Base-by-base conservation (phyloP, 2,888 invertebrate genomes). In the Lymantria monacha region DNA sequence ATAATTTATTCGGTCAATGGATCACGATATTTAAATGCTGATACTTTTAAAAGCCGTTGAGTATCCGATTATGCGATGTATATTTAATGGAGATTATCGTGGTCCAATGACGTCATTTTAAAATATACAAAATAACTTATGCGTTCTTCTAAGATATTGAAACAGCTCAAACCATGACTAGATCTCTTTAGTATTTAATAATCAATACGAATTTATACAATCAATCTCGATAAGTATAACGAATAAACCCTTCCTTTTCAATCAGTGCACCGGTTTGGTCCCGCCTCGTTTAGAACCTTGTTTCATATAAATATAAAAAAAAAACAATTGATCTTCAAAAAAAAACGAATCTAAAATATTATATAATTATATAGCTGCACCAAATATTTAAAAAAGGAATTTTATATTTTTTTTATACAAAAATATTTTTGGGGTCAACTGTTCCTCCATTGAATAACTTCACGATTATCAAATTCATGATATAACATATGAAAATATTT, bases 221-320 rank as follows among this genome's bases (percentile, higher is more conserved):
- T 44, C 22, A 43, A 42, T 42, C 5, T 38, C n/a, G n/a, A 12
- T 38, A 12, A n/a, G n/a, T 38, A 22, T 22, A 22, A 22, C 22
- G 3, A 8, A 41, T 13, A 33, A 33, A 14, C 15, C 15, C 79
- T 77, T 68, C 67, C 72, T 70, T 62, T 75, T 63, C 53, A 54
- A 68, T 77, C 77, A 74, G 83, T 87, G 87, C 86, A 88, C 89
- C 89, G 87, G 89, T 88, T 88, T 91, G 90, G 90, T 88, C 90
- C 90, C 90, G 68, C 63, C 78, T 68, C 62, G 55, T 58, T 49
- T 59, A 49, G 66, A 71, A 70, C 64, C 53, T 54, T 47, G 44
- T 48, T 57, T 57, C 49, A 51, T 51, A 44, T 48, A 50, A 58
- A 51, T 30, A 36, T 37, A 42, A 31, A 10, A 33, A 45, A 53